Conservation (phyloP, 2,888 invertebrate genomes). For the Hirtodrosophila cameraria region DNA sequence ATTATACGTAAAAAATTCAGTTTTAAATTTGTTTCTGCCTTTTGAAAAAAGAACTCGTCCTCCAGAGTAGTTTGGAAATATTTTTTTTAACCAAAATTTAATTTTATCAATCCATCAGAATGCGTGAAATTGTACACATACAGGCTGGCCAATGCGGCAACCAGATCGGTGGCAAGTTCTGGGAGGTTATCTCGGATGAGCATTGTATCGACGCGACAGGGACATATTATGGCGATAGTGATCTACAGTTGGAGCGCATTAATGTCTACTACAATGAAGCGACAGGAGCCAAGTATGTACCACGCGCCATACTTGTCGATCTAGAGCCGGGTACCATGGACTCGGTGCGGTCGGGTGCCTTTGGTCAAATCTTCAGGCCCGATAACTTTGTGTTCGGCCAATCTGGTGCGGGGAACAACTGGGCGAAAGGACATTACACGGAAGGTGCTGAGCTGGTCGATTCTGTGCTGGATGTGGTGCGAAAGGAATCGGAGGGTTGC, state of each 20-base stretch:
- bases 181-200: constrained; percentile 98
- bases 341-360: constrained; percentile 96
- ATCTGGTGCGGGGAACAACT: constrained; percentile 93
- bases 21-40: constrained; percentile 27
- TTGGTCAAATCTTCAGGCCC: constrained; percentile 96
- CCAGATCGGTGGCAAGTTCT: constrained; percentile 98
- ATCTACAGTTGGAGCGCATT: constrained; percentile 96
- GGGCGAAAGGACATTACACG: constrained; percentile 97
- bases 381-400: constrained; percentile 98
- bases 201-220: constrained; percentile 97
- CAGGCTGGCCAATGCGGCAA: constrained; percentile 98
- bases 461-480: constrained; percentile 92
- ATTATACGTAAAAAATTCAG: constrained; percentile 54
- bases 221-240: constrained; percentile 95
- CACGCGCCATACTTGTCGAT: constrained; percentile 96
- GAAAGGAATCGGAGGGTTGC: constrained; percentile 94
- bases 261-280: constrained; percentile 98
- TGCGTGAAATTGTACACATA: constrained; percentile 98
- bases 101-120: constrained; percentile 79
- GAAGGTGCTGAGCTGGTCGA: constrained; percentile 95
- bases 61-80: constrained; percentile 6
- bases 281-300: constrained; percentile 96
- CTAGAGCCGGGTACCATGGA: constrained; percentile 99
- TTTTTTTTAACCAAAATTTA: constrained; percentile 5
- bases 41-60: constrained; percentile 4